Evolutionary conservation across 2,797 vertebrate genomes (phyloP), one percentile per base, ranked within the genome.

Genomic region (Spea hammondii): DNA sequence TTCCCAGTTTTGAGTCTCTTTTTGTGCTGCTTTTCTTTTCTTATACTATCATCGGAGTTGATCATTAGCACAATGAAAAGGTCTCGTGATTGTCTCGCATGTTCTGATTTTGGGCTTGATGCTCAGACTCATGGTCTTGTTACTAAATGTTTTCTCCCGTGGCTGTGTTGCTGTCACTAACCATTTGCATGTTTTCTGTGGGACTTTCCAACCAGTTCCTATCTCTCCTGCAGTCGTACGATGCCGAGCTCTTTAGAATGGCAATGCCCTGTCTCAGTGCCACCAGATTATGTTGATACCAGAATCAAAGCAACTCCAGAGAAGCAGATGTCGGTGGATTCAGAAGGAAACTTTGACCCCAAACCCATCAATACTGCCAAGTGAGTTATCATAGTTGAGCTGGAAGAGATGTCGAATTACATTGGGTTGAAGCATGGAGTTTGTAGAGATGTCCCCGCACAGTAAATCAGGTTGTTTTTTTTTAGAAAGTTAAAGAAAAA

Each of bases 321-420:
- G 86, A 99, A 98, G 70, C 94, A 95, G 65, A 86, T 94, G 80
- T 97, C 95, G 12, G 89, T 98, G 74, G 97, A 99, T 74, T 88
- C 93, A 69, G 96, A 98, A 77, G 98, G 98, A 85, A 99, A 98
- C 91, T 99, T 98, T 90, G 97, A 99, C 88, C 98, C 97, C 79
- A 98, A 94, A 87, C 97, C 97, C 67, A 94, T 99, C 89, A 97
- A 86, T 85, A 99, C 97, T 13, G 80, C 90, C 75, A 97, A 95
- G 97, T 99, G 87, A 93, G 95, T 88, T 64, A 9, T 69, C 47
- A 12, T 45, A n/a, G 32, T 48, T 14, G 14, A 14, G 1, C 17
- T 68, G 47, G 4, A 68, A 48, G 8, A 53, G 48, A 53, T 48
- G 8, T 9, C 48, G 48, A 10, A 53, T n/a, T 50, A n/a, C 48